Percentiles rank a stretch among this genome's conserved stretches.
Evolutionary conservation across 2,888 invertebrate species (phyloP).

Genomic region (Ornithoptera alexandrae): DNA sequence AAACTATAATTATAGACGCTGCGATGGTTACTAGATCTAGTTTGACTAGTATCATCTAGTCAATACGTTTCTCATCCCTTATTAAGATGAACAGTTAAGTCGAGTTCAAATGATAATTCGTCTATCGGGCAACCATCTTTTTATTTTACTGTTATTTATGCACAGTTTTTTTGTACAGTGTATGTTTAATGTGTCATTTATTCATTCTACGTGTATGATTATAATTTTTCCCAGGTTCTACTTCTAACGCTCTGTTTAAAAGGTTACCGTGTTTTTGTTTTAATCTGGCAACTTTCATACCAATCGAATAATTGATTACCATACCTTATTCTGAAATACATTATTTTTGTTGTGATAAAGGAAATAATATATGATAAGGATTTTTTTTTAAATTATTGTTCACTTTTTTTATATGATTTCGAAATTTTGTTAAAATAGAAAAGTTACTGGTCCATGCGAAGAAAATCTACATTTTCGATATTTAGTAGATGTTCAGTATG

Average conservation of each 20-base stretch:
- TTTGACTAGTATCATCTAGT: constrained; percentile 27
- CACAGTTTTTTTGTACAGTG: background rate
- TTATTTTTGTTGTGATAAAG: too few species aligned
- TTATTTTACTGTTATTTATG: background rate
- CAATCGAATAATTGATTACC: too few species aligned
- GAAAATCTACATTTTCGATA: too few species aligned
- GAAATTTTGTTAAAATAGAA: too few species aligned
- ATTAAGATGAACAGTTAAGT: constrained; percentile 22
- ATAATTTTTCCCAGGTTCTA: background rate
- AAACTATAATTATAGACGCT: constrained; percentile 12
- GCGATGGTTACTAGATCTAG: constrained; percentile 15
- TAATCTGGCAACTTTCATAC: too few species aligned
- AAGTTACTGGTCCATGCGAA: too few species aligned
- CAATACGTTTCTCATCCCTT: constrained; percentile 26
- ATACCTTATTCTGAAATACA: too few species aligned
- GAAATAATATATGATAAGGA: too few species aligned
- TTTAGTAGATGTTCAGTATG: too few species aligned
- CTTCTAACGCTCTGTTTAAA: background rate
- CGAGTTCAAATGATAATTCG: constrained; percentile 1
- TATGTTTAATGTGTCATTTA: background rate
- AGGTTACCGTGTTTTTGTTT: too few species aligned
- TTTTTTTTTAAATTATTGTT: too few species aligned
- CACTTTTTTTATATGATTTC: too few species aligned
- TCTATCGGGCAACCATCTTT: background rate
- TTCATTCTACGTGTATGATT: background rate